phyloP scores from a whole-genome alignment of 1,140 invertebrate species.

The Bombus waltoni region DNA sequence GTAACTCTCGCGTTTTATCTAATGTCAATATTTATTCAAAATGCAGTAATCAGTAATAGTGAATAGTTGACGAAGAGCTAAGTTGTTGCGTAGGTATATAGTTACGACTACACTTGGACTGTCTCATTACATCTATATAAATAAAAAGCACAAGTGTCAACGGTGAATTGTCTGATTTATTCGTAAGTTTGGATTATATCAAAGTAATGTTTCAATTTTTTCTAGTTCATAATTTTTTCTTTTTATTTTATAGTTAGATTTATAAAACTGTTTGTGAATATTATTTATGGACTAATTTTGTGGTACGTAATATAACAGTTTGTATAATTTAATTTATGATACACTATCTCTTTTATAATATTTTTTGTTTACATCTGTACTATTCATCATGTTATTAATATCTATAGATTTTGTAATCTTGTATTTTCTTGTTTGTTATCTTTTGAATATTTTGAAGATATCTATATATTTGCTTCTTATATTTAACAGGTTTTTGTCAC shows the following conservation, averaged over 20 bases:
- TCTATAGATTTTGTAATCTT: not conserved
- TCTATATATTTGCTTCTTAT: constrained; percentile 31
- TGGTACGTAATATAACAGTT: constrained; percentile 20
- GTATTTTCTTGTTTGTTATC: not conserved
- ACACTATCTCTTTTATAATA: not conserved
- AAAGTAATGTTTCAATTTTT: not conserved
- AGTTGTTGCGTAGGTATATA: constrained; percentile 40
- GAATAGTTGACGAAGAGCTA: constrained; percentile 32
- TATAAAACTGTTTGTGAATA: constrained; percentile 1
- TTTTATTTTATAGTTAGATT: not conserved
- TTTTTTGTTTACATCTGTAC: not conserved
- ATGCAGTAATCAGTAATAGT: constrained; percentile 14
- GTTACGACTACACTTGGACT: constrained; percentile 9
- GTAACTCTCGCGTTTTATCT: not conserved
- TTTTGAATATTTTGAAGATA: not conserved
- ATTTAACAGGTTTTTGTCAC: constrained; percentile 60
- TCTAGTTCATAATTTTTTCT: not conserved
- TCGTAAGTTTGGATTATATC: constrained; percentile 8
- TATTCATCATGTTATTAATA: not conserved
- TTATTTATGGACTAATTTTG: constrained; percentile 27
- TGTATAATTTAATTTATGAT: not conserved
- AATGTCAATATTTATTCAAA: constrained; percentile 30
- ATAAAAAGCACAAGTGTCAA: constrained; percentile 18
- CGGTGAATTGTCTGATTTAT: not conserved
- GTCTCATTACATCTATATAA: constrained; percentile 1